These are phyloP conservation scores for Dilophus febrilis DNA, from an alignment of 2,888 invertebrate species.

Conservation along the genomic window DNA sequence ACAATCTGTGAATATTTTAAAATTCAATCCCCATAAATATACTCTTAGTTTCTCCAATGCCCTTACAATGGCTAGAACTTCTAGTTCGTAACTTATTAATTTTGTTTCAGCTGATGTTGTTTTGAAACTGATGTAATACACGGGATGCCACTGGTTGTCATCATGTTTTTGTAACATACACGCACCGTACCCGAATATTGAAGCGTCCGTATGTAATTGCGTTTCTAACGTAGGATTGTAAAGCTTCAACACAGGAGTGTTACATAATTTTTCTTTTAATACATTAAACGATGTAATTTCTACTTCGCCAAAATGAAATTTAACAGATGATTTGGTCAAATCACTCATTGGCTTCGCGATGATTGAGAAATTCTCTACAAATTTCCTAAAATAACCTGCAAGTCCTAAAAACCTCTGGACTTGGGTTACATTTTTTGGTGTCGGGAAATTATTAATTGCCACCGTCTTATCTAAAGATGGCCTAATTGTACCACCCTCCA, in stretches of 20 bases:
- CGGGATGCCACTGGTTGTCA: background rate
- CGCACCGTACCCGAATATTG: background rate
- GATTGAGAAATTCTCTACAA: background rate
- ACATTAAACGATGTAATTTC: background rate
- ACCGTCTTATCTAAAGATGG: background rate
- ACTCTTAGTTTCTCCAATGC: conserved; percentile 15
- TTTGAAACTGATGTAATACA: background rate
- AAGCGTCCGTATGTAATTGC: background rate
- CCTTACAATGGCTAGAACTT: conserved; percentile 6
- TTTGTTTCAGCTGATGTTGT: background rate
- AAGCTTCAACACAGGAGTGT: background rate
- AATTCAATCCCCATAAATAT: conserved; percentile 14
- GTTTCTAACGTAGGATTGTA: background rate
- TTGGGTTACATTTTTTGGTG: background rate
- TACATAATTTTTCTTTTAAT: background rate
- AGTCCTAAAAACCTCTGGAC: background rate
- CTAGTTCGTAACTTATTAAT: background rate
- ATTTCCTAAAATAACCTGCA: background rate
- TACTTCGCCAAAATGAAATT: background rate
- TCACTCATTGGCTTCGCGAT: background rate
- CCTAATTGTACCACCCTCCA: background rate
- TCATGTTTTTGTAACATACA: background rate
- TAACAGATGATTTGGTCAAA: background rate
- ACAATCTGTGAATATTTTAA: conserved; percentile 16
- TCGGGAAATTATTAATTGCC: background rate